These are phyloP conservation scores for Steinernema feltiae DNA, from an alignment of 1,140 invertebrate genomes.

Conservation along the genomic window DNA sequence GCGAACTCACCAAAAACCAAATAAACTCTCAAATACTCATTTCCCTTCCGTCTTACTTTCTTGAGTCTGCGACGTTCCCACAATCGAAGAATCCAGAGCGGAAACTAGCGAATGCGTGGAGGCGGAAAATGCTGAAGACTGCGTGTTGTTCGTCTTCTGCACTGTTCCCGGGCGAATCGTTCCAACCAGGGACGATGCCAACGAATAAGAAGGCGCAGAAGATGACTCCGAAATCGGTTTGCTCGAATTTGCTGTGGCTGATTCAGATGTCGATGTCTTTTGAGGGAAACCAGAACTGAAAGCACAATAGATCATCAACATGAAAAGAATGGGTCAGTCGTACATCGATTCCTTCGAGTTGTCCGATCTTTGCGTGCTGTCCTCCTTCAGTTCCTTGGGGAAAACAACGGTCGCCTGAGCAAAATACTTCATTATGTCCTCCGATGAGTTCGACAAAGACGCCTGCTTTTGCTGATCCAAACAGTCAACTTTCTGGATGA, in stretches of 20 bases:
- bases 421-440: constrained; percentile 11
- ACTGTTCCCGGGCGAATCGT: not conserved
- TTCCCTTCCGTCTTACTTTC: no score
- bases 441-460: not conserved
- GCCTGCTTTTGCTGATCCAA: no score
- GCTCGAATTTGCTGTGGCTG: not conserved
- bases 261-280: not conserved
- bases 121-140: no score
- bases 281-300: not conserved
- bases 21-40: no score
- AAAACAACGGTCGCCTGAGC: not conserved
- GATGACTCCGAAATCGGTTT: not conserved
- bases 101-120: no score
- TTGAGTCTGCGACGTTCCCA: no score
- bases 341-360: not conserved
- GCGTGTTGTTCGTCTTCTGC: no score
- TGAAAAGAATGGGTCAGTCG: not conserved
- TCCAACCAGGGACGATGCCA: not conserved
- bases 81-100: no score
- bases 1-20: not conserved
- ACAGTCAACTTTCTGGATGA: no score
- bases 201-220: not conserved
- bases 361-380: not conserved
- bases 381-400: not conserved
- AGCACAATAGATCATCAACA: not conserved